Conservation (phyloP, 1,140 invertebrate genomes). For the Drosophila varians region DNA sequence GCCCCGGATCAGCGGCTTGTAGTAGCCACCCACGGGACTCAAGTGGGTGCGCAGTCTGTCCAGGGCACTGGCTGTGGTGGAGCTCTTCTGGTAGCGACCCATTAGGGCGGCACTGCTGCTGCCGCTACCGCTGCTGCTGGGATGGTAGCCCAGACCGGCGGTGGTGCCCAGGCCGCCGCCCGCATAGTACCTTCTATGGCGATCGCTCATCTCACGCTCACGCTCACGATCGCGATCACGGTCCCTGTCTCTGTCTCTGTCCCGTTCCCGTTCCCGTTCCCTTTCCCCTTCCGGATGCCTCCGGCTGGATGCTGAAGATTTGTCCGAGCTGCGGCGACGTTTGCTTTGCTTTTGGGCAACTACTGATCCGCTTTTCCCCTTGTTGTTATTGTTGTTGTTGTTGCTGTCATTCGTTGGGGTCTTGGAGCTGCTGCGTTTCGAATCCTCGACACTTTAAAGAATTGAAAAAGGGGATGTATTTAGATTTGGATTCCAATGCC, state of each 20-base stretch:
- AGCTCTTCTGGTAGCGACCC: conserved; percentile 77
- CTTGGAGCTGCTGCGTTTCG: conserved; percentile 50
- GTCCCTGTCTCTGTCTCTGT: no score
- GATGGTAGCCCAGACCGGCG: conserved; percentile 38
- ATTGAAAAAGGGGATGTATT: conserved; percentile 4
- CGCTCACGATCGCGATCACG: conserved; percentile 29
- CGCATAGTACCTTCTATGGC: conserved; percentile 77
- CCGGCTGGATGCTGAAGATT: conserved; percentile 46
- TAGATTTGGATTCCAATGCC: not conserved
- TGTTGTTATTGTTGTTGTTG: conserved; percentile 47
- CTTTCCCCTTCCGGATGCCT: conserved; percentile 59
- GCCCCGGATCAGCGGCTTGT: conserved; percentile 77
- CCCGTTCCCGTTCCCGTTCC: conserved; percentile 39
- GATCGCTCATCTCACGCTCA: conserved; percentile 72
- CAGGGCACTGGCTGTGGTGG: conserved; percentile 74
- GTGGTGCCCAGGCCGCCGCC: conserved; percentile 55
- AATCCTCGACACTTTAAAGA: conserved; percentile 64
- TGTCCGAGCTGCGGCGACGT: conserved; percentile 70
- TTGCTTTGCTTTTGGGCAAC: conserved; percentile 47
- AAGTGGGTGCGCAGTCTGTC: conserved; percentile 79
- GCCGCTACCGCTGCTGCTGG: conserved; percentile 35
- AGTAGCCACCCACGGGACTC: conserved; percentile 80
- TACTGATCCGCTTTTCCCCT: conserved; percentile 22
- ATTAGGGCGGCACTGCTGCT: conserved; percentile 41
- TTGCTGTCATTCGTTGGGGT: conserved; percentile 71